These are phyloP conservation scores for Sclerurus mexicanus DNA, from an alignment of 2,113 vertebrate genomes.

Conservation along the genomic window DNA sequence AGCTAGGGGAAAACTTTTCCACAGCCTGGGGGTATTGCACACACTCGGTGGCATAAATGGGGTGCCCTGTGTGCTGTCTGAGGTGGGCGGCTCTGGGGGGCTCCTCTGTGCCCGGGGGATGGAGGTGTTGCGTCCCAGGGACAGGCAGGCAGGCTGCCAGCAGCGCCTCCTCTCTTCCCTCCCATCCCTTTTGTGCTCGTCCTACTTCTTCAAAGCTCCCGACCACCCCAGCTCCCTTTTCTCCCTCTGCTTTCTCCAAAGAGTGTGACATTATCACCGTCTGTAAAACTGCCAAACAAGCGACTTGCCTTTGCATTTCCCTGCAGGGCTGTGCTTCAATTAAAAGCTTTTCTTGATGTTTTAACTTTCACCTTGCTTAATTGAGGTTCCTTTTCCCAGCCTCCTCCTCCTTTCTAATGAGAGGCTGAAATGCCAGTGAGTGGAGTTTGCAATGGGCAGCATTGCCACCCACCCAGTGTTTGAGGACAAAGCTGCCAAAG, in stretches of 20 bases:
- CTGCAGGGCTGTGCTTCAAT: slow-evolving; percentile 36
- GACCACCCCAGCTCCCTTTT: background rate
- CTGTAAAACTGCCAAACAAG: background rate
- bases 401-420: background rate
- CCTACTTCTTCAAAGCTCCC: slow-evolving; percentile 1
- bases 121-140: background rate
- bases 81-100: fast-evolving
- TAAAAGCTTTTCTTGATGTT: slow-evolving; percentile 34
- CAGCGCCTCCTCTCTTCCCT: background rate
- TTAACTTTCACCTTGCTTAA: slow-evolving; percentile 42
- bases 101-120: fast-evolving
- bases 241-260: background rate
- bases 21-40: no score
- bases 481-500: background rate
- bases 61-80: background rate
- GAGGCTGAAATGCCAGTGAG: background rate
- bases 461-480: fast-evolving
- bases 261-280: background rate
- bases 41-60: background rate
- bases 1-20: background rate
- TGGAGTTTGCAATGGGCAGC: background rate
- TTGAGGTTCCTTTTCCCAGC: background rate
- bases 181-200: background rate
- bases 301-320: background rate
- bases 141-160: background rate